Percentiles rank a stretch among this genome's conserved stretches.
phyloP scores from a whole-genome alignment of 2,888 invertebrate genomes.

The Andrena flavipes region DNA sequence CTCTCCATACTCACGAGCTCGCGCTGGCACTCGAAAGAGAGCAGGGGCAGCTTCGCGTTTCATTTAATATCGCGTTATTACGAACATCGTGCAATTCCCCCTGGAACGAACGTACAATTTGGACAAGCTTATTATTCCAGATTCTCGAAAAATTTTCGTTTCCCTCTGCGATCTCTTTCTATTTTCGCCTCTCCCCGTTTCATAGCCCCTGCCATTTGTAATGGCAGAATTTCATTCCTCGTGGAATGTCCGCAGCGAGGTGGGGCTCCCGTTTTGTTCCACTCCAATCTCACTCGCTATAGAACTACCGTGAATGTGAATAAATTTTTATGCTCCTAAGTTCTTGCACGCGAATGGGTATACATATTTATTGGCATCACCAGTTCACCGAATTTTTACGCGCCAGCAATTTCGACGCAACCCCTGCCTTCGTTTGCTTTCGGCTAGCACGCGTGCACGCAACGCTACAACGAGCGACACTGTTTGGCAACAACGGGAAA shows the following conservation, averaged over 20 bases:
- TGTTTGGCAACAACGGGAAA: not conserved
- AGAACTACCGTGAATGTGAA: too few relatives aligned
- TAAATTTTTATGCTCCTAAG: too few relatives aligned
- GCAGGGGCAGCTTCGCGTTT: constrained; percentile 8
- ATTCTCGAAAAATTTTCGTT: not conserved
- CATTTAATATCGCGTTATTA: constrained; percentile 41
- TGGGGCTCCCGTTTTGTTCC: not conserved
- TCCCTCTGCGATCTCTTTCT: not conserved
- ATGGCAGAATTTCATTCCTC: not conserved
- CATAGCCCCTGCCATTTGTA: not conserved
- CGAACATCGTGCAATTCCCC: constrained; percentile 16
- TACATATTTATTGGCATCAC: too few relatives aligned
- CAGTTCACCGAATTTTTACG: too few relatives aligned
- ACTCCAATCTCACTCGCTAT: too few relatives aligned
- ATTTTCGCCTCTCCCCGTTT: not conserved
- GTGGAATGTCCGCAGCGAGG: too few relatives aligned
- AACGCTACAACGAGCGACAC: not conserved
- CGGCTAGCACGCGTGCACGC: not conserved
- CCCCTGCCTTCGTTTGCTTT: not conserved
- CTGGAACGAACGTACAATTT: constrained; percentile 2
- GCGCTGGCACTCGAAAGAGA: constrained; percentile 2
- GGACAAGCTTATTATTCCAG: constrained; percentile 29
- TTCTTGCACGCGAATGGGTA: not conserved
- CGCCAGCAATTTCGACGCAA: not conserved
- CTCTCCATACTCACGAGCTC: not conserved